Base-by-base conservation (phyloP, 2,888 invertebrate species). In the Acanthacorydalis orientalis region DNA sequence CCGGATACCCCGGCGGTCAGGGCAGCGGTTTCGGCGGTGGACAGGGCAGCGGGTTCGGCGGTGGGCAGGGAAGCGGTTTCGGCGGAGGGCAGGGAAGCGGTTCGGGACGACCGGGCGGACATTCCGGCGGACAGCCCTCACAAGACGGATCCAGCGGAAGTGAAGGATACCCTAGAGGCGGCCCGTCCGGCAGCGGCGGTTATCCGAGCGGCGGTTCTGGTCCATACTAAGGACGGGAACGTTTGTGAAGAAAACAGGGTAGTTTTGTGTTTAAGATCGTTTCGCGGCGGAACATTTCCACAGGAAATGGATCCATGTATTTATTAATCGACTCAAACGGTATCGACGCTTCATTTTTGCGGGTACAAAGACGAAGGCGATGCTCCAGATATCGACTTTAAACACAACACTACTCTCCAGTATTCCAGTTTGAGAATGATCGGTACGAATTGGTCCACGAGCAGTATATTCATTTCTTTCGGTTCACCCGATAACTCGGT, bases 11-110 rank as follows among this genome's bases (percentile, higher is more conserved):
- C 53, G 52, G 55, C 49, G 54, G 56, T 14, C 51, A 56, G 45
- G 56, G 59, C 44, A 53, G 53, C 31, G 57, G 57, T 23, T 54
- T 55, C 47, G 56, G 57, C 7, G 54, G 51, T n/a, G 39, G 43
- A 9, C 14, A 14, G 4, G 14, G 12, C n/a, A 12, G 31, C 7
- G 51, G 52, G 40, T 53, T 53, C 32, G 52, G 48, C 31, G 46
- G 58, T 56, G 53, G 57, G 59, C 31, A 12, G 11, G 42, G 39
- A 38, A 10, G 42, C n/a, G 42, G 42, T 23, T 23, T 44, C 34
- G 47, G 47, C 14, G 45, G 48, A 34, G 46, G 40, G 23, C 49
- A 42, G 4, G 51, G 15, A 54, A 56, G 35, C 31, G 47, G 58
- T 56, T 31, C 48, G 33, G 42, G 42, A 11, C 9, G 9, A n/a